These are phyloP conservation scores for Tenrec ecaudatus DNA, from an alignment of 2,113 vertebrate genomes.

Conservation along the genomic window DNA sequence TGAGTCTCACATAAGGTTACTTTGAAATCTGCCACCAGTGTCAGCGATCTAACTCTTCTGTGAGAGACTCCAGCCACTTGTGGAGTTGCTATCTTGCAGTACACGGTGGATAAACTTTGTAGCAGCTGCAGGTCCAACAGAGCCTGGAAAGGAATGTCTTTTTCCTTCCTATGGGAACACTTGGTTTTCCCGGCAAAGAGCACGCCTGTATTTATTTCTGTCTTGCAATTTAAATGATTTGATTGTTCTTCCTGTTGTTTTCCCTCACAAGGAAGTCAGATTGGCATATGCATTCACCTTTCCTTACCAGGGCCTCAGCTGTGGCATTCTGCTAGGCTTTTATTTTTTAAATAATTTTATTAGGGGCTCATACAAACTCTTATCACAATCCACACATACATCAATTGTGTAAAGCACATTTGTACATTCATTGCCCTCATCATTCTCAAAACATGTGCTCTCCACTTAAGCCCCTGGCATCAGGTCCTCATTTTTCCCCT, in stretches of 20 bases:
- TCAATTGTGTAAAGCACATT: no score
- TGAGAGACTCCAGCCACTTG: background rate
- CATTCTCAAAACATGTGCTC: no score
- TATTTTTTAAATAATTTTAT: no score
- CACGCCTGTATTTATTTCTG: slow-evolving; percentile 27
- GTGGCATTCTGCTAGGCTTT: background rate
- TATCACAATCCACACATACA: no score
- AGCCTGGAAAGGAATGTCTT: background rate
- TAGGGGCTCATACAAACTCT: no score
- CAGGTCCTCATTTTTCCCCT: no score
- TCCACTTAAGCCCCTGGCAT: no score
- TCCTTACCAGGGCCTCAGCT: background rate
- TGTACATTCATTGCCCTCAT: no score
- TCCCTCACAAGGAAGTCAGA: background rate
- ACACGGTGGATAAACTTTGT: background rate
- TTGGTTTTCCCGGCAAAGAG: background rate
- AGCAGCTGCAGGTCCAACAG: background rate
- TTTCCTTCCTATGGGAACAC: background rate
- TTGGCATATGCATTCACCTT: background rate
- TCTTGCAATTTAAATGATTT: background rate
- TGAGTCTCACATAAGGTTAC: background rate
- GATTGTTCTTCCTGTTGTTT: slow-evolving; percentile 1
- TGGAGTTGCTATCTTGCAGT: background rate
- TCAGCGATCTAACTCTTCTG: background rate
- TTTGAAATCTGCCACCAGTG: background rate